Evolutionary conservation across 2,888 invertebrate genomes (phyloP).

Genomic region (Hetaerina titia): DNA sequence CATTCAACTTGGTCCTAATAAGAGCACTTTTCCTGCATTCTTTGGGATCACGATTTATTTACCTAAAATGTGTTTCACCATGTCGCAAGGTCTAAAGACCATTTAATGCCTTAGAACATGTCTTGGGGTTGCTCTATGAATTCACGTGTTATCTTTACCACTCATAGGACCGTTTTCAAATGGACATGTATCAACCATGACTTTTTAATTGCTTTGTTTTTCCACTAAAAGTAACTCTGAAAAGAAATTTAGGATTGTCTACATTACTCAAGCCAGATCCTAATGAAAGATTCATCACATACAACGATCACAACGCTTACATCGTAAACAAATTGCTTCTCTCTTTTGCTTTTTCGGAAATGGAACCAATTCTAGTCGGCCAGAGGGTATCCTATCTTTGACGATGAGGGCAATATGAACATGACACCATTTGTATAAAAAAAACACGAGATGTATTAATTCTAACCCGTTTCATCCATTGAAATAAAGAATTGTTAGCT

Average conservation of each 20-base stretch:
- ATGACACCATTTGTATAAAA: neutral
- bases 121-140: neutral
- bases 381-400: neutral
- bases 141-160: neutral
- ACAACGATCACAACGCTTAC: neutral
- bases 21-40: too few species aligned
- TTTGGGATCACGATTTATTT: too few species aligned
- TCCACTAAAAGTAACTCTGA: neutral
- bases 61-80: too few species aligned
- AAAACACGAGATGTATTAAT: neutral
- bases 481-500: neutral
- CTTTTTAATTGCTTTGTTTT: neutral
- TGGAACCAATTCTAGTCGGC: neutral
- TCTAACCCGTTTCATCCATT: neutral
- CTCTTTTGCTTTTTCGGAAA: neutral
- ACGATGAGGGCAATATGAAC: neutral
- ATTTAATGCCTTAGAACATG: neutral
- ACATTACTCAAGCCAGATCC: neutral
- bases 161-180: neutral
- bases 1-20: too few species aligned
- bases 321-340: neutral
- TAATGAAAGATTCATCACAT: neutral
- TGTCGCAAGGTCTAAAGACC: neutral
- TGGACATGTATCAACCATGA: neutral
- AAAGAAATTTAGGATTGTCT: neutral